A percentile compares a stretch with the other conserved stretches of the same genome.
These are phyloP conservation scores for Apotomis betuletana DNA, from an alignment of 2,888 invertebrate genomes.

Conservation along the genomic window DNA sequence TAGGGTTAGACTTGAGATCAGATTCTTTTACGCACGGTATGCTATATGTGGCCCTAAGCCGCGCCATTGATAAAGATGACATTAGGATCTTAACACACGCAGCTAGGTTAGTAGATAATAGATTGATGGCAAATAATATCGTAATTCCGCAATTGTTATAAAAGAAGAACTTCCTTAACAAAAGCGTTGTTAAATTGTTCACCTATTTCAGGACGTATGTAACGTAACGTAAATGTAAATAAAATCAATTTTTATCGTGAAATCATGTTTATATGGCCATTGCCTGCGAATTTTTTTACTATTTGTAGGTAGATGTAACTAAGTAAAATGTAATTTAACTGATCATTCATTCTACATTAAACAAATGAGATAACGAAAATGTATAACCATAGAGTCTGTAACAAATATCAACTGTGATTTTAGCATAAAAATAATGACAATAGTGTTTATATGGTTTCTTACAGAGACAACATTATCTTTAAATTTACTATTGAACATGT, in stretches of 20 bases:
- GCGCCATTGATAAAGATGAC: neutral
- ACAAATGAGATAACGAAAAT: too few species aligned
- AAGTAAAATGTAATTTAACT: too few species aligned
- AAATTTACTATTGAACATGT: too few species aligned
- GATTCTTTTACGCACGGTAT: conserved; percentile 1
- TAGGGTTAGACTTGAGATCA: too few species aligned
- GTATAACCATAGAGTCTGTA: too few species aligned
- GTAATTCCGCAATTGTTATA: conserved; percentile 8
- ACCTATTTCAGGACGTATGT: neutral
- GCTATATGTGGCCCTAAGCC: conserved; percentile 3
- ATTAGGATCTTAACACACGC: conserved; percentile 8
- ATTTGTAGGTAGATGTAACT: too few species aligned
- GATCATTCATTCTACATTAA: too few species aligned
- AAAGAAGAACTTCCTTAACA: conserved; percentile 7
- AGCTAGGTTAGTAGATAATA: neutral
- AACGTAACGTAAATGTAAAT: neutral
- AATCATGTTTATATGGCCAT: neutral
- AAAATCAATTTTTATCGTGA: neutral
- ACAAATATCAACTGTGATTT: too few species aligned
- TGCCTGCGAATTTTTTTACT: too few species aligned
- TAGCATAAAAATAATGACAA: too few species aligned
- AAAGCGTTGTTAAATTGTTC: conserved; percentile 7
- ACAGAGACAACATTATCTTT: too few species aligned
- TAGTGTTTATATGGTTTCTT: too few species aligned
- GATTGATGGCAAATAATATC: conserved; percentile 10